Evolutionary conservation across 92 coral and sea anemone genomes (phyloP), one percentile per base, ranked within the genome.

Genomic region (Palythoa caribaeorum): DNA sequence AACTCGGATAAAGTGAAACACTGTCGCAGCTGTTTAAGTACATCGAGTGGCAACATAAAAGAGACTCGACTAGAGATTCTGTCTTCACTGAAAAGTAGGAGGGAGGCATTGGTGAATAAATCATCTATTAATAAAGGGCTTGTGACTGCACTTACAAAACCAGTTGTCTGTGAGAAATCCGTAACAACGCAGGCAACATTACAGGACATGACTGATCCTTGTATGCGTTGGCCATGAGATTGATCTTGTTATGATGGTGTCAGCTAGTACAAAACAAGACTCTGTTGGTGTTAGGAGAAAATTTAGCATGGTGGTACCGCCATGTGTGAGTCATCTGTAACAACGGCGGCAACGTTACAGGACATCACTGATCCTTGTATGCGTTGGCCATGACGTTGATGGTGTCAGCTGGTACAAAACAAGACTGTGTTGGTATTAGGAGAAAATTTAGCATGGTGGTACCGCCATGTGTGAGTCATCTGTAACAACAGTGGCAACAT

Each of bases 31-130:
- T 15, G 52, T 19, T 5, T 52, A 38, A 9, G 20, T 59, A 5
- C 35, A 15, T n/a, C 40, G 38, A 17, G 11, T 12, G 38, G 6
- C 53, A 35, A 60, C 73, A 78, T 91, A 71, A 91, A 91, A 57
- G 94, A 92, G 73, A 83, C 79, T 40, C 63, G 94, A 63, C 77
- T 92, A 38, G 77, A 83, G 52, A 92, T 92, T 13, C 79, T 92
- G 62, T 92, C 94, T 1, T 92, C 94, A 8, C 83, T 92, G 13
- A 88, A 89, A 17, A 73, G 84, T 54, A 85, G 69, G 28, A 84
- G 89, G 76, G 86, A 79, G 2, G 80, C 83, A 21, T 70, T 92
- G 39, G 80, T 88, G 51, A 88, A 80, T 35, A 69, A 62, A 16
- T 62, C 72, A 1, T 36, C 16, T 40, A 20, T 80, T 16, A 80